Conservation (phyloP, 2,797 vertebrate genomes). For the Peromyscus aztecus region DNA sequence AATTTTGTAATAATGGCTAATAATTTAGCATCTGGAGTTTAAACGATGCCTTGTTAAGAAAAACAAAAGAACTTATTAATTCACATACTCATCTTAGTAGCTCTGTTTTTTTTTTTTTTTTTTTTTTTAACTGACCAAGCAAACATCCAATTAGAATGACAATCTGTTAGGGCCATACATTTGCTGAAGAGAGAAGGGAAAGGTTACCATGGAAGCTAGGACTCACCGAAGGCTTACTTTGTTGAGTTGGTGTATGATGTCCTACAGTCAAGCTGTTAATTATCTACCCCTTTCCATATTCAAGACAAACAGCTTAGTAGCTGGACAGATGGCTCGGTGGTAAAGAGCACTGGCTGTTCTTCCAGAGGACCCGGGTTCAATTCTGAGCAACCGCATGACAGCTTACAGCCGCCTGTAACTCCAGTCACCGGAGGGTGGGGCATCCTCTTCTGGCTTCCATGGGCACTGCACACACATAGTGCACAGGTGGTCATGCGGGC, state of each 20-base stretch:
- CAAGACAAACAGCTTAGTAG: conserved; percentile 28
- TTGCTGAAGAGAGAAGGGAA: conserved; percentile 6
- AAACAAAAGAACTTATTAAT: conserved; percentile 65
- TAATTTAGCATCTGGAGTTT: conserved; percentile 69
- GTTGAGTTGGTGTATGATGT: not conserved
- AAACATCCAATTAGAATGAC: conserved; percentile 61
- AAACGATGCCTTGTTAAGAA: conserved; percentile 67
- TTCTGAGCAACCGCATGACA: not conserved
- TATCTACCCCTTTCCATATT: not conserved
- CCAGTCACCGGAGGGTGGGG: not conserved
- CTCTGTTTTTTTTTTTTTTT: conserved; percentile 66
- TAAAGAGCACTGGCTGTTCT: not conserved
- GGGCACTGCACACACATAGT: not conserved
- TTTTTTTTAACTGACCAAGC: conserved; percentile 38
- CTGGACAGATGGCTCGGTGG: not conserved
- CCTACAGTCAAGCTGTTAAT: conserved; percentile 30
- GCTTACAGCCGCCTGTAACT: not conserved
- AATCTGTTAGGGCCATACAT: conserved; percentile 64
- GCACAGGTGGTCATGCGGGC: not conserved
- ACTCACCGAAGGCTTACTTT: conserved; percentile 58
- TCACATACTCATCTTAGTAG: conserved; percentile 61
- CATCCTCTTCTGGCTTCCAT: not conserved
- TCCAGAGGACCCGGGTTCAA: not conserved
- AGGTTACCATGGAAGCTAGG: not conserved
- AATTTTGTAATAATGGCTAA: conserved; percentile 64